Base-by-base conservation (phyloP, 2,797 vertebrate genomes). In the Mionectes olivaceus region DNA sequence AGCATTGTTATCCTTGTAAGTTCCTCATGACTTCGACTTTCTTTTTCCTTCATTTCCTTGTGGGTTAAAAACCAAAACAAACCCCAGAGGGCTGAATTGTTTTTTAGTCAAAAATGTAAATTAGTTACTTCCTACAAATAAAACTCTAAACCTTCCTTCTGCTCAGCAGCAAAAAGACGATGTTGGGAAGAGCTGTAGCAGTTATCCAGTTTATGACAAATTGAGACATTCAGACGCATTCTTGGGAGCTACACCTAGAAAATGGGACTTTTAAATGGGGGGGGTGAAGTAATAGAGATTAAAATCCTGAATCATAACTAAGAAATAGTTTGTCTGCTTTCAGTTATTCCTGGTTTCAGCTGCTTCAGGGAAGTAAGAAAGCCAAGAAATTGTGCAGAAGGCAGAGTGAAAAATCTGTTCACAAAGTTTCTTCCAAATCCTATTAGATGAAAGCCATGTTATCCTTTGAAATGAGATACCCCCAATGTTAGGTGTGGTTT, bases 191-290 rank as follows among this genome's bases (percentile, higher is more conserved):
- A 87, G 25, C 47, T 64, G 19, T 56, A 47, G n/a, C 19, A 67
- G 6, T 56, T 88, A 15, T 60, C 27, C 39, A 57, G 22, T 47
- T 82, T 39, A 22, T 43, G 50, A 49, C 35, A 37, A n/a, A 53
- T 33, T 14, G 30, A 68, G 39, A 33, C 15, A 11, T 44, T 85
- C 17, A 69, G 49, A 41, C 9, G 30, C 0, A 1, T 0, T 1
- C 24, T 83, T 57, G 63, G 22, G 70, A 74, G 50, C 28, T 61
- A 15, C 18, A 76, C 8, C 28, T 80, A 57, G 49, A 56, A 69
- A 55, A 67, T 17, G 8, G 17, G 11, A 10, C 16, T 60, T 91
- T 88, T 57, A n/a, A 67, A 44, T 10, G 18, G 35, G 18, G 47
- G 28, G 21, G 39, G 41, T 16, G 15, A 17, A n/a, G 11, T 23